Evolutionary conservation across 2,888 invertebrate genomes (phyloP).

Genomic region (Teleiodes luculella): DNA sequence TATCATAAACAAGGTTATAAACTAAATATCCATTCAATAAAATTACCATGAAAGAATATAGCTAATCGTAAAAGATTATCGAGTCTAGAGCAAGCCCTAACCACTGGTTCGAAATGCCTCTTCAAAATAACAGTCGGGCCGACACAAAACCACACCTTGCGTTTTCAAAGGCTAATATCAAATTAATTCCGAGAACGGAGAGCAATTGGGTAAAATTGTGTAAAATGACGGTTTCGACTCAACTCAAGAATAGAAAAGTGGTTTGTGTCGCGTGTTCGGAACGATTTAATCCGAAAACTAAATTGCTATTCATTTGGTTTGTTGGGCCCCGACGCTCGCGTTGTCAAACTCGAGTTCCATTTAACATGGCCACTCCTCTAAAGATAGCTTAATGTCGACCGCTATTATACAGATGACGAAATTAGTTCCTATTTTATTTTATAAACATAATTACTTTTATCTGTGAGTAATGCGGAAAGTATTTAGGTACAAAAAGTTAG

Average conservation of each 20-base stretch:
- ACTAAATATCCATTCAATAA: conserved; percentile 39
- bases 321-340: conserved; percentile 54
- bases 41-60: conserved; percentile 49
- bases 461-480: background rate
- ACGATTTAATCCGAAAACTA: conserved; percentile 76
- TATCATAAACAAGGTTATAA: conserved; percentile 29
- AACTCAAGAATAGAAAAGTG: conserved; percentile 75
- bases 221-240: conserved; percentile 75
- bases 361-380: conserved; percentile 51
- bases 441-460: background rate
- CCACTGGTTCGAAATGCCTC: conserved; percentile 68
- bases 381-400: conserved; percentile 16
- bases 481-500: too few relatives aligned
- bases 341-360: conserved; percentile 67
- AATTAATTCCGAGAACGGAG: conserved; percentile 76
- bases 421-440: conserved; percentile 11
- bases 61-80: conserved; percentile 61
- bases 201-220: conserved; percentile 78
- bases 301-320: conserved; percentile 77
- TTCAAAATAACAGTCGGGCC: conserved; percentile 67
- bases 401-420: conserved; percentile 10
- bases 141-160: conserved; percentile 74
- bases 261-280: conserved; percentile 76
- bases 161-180: conserved; percentile 77
- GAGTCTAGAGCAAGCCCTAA: conserved; percentile 62